Evolutionary conservation across 1,140 invertebrate genomes (phyloP).

Genomic region (Lepidurus apus): DNA sequence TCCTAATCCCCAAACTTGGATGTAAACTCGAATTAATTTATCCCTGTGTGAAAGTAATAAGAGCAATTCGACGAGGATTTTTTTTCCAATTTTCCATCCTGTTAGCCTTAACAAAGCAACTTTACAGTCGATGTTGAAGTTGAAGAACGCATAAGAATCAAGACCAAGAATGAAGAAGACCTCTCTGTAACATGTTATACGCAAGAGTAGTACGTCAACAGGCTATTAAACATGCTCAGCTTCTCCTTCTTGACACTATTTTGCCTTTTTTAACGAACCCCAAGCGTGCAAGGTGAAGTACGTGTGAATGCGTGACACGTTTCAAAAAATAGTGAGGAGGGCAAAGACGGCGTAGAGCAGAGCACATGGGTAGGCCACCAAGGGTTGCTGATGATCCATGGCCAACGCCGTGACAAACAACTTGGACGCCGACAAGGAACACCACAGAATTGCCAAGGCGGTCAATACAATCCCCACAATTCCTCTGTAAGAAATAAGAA

Average conservation of each 20-base stretch:
- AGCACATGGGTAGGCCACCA: constrained; percentile 92
- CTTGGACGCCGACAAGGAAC: constrained; percentile 83
- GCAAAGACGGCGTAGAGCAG: constrained; percentile 95
- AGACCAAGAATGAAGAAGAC: not conserved
- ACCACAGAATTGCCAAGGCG: constrained; percentile 76
- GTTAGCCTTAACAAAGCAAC: too few species aligned
- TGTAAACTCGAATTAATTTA: not conserved
- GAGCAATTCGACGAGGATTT: not conserved
- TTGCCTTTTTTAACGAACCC: constrained; percentile 2
- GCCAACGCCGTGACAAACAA: constrained; percentile 86
- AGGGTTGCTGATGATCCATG: constrained; percentile 80
- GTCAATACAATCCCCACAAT: constrained; percentile 66
- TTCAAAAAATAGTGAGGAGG: constrained; percentile 84
- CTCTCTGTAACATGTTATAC: not conserved
- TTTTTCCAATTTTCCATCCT: too few species aligned
- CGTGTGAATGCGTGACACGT: not conserved
- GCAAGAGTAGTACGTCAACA: constrained; percentile 4
- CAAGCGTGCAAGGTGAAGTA: not conserved
- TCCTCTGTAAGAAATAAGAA: constrained; percentile 47
- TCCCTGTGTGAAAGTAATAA: not conserved
- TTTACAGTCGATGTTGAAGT: too few species aligned
- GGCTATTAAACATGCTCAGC: constrained; percentile 1
- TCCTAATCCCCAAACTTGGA: too few species aligned
- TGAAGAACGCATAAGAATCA: not conserved
- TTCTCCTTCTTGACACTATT: not conserved